These are phyloP conservation scores for Pseudomugil tenellus DNA, from an alignment of 2,797 vertebrate species.

Conservation along the genomic window DNA sequence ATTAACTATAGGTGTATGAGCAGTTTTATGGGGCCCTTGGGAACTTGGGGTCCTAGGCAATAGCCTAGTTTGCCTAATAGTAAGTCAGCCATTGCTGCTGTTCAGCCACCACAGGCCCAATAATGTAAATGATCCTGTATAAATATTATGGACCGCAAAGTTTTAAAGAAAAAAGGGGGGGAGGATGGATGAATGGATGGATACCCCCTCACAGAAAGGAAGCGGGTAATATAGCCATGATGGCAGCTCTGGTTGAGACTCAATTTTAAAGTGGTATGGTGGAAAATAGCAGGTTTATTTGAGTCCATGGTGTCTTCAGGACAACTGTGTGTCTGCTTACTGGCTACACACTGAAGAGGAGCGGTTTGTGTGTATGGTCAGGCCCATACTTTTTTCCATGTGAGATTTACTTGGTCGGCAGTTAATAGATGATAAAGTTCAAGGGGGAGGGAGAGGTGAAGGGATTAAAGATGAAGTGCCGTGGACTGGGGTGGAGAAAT, in stretches of 20 bases:
- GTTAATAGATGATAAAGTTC: constrained; percentile 85
- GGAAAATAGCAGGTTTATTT: constrained; percentile 80
- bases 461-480: constrained; percentile 80
- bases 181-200: constrained; percentile 33
- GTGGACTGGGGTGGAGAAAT: constrained; percentile 47
- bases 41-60: no score
- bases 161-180: constrained; percentile 64
- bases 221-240: constrained; percentile 38
- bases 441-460: constrained; percentile 70
- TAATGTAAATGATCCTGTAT: constrained; percentile 60
- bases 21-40: no score
- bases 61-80: no score
- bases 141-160: constrained; percentile 74
- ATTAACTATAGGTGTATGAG: no score
- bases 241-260: constrained; percentile 76
- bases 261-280: constrained; percentile 78
- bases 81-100: neutral
- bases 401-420: constrained; percentile 83
- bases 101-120: constrained; percentile 39
- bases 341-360: constrained; percentile 39
- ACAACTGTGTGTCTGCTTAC: constrained; percentile 62
- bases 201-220: constrained; percentile 11
- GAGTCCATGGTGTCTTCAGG: constrained; percentile 24
- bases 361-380: constrained; percentile 1
- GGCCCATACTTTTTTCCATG: constrained; percentile 43